phyloP scores from a whole-genome alignment of 35 echinoderm and acorn worm genomes.

The Ophiothrix spiculata region DNA sequence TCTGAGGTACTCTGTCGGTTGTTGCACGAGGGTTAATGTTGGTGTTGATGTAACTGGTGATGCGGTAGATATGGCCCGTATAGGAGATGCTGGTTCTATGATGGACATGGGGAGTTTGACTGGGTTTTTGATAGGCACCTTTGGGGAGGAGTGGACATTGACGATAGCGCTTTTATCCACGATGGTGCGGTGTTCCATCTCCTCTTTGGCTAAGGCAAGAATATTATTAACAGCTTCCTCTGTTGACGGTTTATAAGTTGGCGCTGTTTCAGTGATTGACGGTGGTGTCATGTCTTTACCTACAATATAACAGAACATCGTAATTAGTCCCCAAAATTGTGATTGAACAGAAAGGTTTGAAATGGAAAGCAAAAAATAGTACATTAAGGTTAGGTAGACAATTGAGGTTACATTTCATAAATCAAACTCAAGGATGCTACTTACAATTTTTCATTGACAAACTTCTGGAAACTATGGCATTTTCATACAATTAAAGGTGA shows the following conservation, averaged over 20 bases:
- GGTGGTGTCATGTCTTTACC: conserved; percentile 63
- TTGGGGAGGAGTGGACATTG: no score
- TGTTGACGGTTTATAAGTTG: conserved; percentile 53
- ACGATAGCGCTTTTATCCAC: not conserved
- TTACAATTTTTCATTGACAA: no score
- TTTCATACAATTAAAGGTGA: no score
- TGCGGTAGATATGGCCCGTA: not conserved
- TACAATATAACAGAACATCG: not conserved
- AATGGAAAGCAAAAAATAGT: not conserved
- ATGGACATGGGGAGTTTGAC: conserved; percentile 40
- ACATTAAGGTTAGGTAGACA: not conserved
- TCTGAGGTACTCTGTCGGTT: not conserved
- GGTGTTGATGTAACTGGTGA: not conserved
- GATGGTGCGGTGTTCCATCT: conserved; percentile 56
- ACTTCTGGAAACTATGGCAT: no score
- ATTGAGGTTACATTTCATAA: no score
- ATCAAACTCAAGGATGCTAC: no score
- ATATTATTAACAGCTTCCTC: conserved; percentile 94
- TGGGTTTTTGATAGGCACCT: conserved; percentile 26
- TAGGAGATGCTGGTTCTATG: conserved; percentile 41
- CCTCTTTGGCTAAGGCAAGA: conserved; percentile 78
- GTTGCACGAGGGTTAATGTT: not conserved
- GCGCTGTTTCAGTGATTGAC: conserved; percentile 15
- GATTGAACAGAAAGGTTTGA: not conserved
- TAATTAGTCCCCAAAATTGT: not conserved